Base-by-base conservation (phyloP, 2,113 vertebrate species). In the Jaculus jaculus region DNA sequence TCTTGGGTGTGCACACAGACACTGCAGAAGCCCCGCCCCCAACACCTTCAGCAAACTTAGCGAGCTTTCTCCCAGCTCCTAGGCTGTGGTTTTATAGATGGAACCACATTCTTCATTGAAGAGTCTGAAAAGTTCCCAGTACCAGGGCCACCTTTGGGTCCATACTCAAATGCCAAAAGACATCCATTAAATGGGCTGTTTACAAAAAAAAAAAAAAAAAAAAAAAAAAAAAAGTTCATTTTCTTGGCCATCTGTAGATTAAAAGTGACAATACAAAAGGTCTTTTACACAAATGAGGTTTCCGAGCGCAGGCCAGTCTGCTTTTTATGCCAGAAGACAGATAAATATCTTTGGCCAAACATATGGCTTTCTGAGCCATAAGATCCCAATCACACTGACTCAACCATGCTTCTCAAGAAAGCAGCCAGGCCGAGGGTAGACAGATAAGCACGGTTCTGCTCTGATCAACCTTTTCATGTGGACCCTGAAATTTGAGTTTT, bases 191-290 rank as follows among this genome's bases (percentile, higher is more conserved):
- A 87, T 18, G 84, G 17, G 13, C 54, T 83, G 71, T 84, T 95
- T 47, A 42, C 72, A 58, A 86, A 37, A 47, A 47, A 47, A 47
- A 47, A 47, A 47, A 93, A 89, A 47, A 47, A 47, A 47, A 93
- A 89, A 58, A 86, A 37, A 47, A 47, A 47, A 47, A 47, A 47
- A 47, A 93, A 89, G 65, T 91, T 86, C 71, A 71, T 80, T 80
- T 91, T 79, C 72, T 65, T 9, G 71, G n/a, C 26, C 20, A 16
- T 60, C 32, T 34, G 71, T 30, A 80, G 73, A 89, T 84, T 30
- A 86, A 63, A 90, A 91, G 26, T 73, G 84, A 86, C 61, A 60
- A 89, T 95, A 94, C 42, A 39, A 94, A 92, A 60, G 81, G 3
- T 86, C 17, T 30, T 92, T 82, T 91, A 74, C 71, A 74, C 37